Evolutionary conservation across 2,797 vertebrate genomes (phyloP).

Genomic region (Sardinella longiceps): DNA sequence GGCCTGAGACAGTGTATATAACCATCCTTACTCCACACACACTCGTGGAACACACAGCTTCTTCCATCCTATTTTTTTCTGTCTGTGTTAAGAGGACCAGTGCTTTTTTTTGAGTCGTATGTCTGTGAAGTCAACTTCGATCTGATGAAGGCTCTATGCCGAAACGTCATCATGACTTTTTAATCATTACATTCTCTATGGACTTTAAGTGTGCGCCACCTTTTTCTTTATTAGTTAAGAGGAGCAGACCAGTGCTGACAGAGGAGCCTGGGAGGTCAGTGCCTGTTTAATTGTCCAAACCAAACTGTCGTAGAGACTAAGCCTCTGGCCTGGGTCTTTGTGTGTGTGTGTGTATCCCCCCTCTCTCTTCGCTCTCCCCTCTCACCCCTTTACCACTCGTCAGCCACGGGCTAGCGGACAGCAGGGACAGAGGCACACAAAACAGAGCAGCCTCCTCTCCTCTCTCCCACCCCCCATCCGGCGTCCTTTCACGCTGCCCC

Average conservation of each 20-base stretch:
- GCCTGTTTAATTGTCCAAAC: slow-evolving; percentile 13
- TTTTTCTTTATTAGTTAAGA: no score
- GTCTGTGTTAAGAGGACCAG: neutral
- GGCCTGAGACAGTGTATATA: neutral
- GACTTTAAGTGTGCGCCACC: no score
- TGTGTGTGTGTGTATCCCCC: neutral
- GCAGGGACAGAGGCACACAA: slow-evolving; percentile 23
- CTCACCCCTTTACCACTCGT: slow-evolving; percentile 37
- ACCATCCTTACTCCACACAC: neutral
- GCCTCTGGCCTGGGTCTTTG: slow-evolving; percentile 20
- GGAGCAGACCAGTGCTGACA: neutral
- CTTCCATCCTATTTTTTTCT: neutral
- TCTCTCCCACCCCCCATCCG: slow-evolving; percentile 33
- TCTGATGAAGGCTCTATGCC: no score
- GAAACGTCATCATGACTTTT: no score
- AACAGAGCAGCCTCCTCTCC: neutral
- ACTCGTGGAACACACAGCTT: neutral
- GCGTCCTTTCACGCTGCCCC: slow-evolving; percentile 65
- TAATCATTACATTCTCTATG: no score
- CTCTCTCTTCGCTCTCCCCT: slow-evolving; percentile 22
- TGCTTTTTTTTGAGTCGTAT: no score
- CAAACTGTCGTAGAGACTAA: slow-evolving; percentile 15
- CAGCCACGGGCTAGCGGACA: neutral
- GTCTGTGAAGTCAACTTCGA: no score
- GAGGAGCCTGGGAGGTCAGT: slow-evolving; percentile 4